Evolutionary conservation across 2,113 vertebrate genomes (phyloP), one percentile per base, ranked within the genome.

Genomic region (Corythoichthys intestinalis): DNA sequence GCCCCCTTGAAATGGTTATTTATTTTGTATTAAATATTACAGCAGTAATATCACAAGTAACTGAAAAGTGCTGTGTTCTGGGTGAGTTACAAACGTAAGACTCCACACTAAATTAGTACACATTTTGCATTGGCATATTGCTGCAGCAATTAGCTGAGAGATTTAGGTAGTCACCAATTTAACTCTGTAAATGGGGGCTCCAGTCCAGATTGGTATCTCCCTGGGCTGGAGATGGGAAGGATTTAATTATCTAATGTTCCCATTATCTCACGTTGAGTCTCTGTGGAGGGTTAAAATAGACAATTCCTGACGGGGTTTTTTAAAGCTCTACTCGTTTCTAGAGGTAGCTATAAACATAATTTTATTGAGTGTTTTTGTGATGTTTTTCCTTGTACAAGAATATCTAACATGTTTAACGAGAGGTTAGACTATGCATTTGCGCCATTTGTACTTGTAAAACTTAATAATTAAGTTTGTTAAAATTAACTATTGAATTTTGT

Each of bases 231-330:
- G 79, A 79, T 74, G 13, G 20, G 52, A 74, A 76, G 58, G 63
- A 72, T 80, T 86, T 81, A 88, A 88, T 90, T 89, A 87, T 81
- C 72, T 84, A 73, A 71, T 73, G 64, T 82, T 83, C 81, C 80
- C 83, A 87, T 88, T 86, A 84, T 80, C 87, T 85, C 71, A 77
- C 67, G 75, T 66, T 9, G 65, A 71, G 77, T 86, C 88, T 85
- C 87, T 74, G 4, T 53, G 88, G 88, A 87, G 70, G 44, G 66
- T 80, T 80, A 82, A 89, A 89, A 85, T 89, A 87, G 81, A 83
- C 20, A 41, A 15, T 72, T 83, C 86, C 84, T 79, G 65, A 77
- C 73, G 79, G 80, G 73, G 62, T 44, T 8, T 66, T 17, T 38
- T 61, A 28, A 73, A 69, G 67, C 80, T 67, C 50, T 54, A 79